A percentile compares a stretch with the other conserved stretches of the same genome.
Conservation (phyloP, 2,113 vertebrate species). For the Sisor rabdophorus region DNA sequence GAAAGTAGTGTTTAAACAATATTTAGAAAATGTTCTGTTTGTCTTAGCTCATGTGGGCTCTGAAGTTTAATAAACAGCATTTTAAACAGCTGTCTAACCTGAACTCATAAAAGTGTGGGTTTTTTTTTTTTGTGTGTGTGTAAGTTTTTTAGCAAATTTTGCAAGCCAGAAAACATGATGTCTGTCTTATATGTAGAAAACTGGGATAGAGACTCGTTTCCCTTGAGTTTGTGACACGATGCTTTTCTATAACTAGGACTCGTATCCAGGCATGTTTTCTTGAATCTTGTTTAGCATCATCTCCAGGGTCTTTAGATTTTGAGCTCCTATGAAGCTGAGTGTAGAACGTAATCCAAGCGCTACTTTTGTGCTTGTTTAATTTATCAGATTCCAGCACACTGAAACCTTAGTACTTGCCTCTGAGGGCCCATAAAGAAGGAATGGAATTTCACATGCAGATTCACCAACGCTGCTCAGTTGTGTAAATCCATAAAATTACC, state of each 20-base stretch:
- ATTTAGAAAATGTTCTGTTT: too few relatives aligned
- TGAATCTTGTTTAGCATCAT: background rate
- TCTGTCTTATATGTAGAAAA: background rate
- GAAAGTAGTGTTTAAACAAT: too few relatives aligned
- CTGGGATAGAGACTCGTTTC: conserved; percentile 17
- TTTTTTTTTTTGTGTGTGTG: too few relatives aligned
- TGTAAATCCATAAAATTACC: background rate
- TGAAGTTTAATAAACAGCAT: too few relatives aligned
- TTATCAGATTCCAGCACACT: conserved; percentile 53
- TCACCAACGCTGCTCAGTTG: background rate
- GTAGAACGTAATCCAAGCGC: conserved; percentile 50
- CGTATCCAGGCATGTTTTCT: background rate
- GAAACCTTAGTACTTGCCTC: conserved; percentile 50
- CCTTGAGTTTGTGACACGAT: background rate
- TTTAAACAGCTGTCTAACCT: too few relatives aligned
- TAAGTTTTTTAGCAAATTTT: too few relatives aligned
- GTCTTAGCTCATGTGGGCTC: too few relatives aligned
- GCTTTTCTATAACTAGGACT: background rate
- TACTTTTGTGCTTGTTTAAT: conserved; percentile 55
- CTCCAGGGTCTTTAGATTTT: background rate
- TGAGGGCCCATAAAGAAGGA: conserved; percentile 46
- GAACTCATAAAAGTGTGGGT: too few relatives aligned
- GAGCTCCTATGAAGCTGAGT: conserved; percentile 10
- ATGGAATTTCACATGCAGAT: conserved; percentile 60
- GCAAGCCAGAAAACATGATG: background rate